These are phyloP conservation scores for Zophobas morio DNA, from an alignment of 1,140 invertebrate genomes.

Conservation along the genomic window DNA sequence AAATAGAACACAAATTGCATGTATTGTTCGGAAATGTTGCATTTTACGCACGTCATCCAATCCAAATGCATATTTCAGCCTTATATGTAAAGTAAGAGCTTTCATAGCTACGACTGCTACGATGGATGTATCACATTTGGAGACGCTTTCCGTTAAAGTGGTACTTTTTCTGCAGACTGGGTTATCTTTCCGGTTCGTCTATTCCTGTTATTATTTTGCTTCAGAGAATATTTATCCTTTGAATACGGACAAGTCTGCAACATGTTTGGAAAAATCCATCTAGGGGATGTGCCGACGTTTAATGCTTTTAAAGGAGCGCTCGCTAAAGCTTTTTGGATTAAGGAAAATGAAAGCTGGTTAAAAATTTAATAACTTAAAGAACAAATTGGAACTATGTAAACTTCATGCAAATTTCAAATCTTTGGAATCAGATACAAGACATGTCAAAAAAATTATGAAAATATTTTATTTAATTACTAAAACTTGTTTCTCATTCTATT, in stretches of 20 bases:
- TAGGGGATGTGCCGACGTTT: conserved; percentile 13
- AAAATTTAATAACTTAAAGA: background rate
- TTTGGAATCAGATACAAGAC: too few relatives aligned
- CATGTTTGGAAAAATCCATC: conserved; percentile 34
- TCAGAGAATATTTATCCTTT: conserved; percentile 38
- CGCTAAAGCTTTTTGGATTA: conserved; percentile 11
- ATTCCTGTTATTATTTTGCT: conserved; percentile 41
- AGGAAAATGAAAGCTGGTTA: background rate
- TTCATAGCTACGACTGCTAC: background rate
- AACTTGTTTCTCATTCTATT: too few relatives aligned
- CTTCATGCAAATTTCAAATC: too few relatives aligned
- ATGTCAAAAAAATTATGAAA: too few relatives aligned
- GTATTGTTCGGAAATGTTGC: background rate
- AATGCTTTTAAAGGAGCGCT: background rate
- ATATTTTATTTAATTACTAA: too few relatives aligned
- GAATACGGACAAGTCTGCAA: conserved; percentile 28
- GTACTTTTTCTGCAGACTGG: conserved; percentile 33
- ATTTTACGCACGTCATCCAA: conserved; percentile 15
- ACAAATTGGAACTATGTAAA: too few relatives aligned
- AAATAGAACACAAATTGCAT: background rate
- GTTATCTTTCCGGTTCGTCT: conserved; percentile 35
- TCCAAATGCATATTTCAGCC: conserved; percentile 19
- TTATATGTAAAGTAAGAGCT: conserved; percentile 28
- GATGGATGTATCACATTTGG: conserved; percentile 37
- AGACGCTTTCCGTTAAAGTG: conserved; percentile 38